Evolutionary conservation across 2,797 vertebrate species (phyloP).

Genomic region (Dryobates pubescens): DNA sequence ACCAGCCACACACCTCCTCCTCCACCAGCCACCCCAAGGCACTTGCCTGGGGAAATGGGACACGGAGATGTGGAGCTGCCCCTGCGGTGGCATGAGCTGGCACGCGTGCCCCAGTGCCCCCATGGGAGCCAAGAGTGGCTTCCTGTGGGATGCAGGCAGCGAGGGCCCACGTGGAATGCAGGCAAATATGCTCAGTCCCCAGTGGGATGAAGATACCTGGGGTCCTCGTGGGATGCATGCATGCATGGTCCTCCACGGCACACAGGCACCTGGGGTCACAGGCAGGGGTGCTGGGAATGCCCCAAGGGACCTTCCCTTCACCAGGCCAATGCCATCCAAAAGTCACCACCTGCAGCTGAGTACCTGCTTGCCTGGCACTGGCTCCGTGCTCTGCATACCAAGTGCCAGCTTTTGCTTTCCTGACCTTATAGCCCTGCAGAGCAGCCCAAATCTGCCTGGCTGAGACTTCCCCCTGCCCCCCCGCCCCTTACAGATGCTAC

Average conservation of each 20-base stretch:
- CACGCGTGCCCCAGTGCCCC: accelerated
- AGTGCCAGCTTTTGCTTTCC: not conserved
- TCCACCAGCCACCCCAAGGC: not conserved
- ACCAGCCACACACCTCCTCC: not conserved
- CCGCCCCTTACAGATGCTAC: not conserved
- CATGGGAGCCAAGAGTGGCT: not conserved
- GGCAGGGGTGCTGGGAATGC: not conserved
- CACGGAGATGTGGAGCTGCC: accelerated
- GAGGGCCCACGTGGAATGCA: not conserved
- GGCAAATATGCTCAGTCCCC: too few relatives aligned
- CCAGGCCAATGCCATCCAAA: not conserved
- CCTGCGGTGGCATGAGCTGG: accelerated
- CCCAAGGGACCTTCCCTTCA: not conserved
- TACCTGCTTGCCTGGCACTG: not conserved
- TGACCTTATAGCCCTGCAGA: slow-evolving; percentile 30
- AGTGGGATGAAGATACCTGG: not conserved
- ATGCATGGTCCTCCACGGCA: too few relatives aligned
- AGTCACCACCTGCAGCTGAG: not conserved
- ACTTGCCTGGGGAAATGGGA: not conserved
- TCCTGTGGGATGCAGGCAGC: not conserved
- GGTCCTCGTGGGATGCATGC: not conserved
- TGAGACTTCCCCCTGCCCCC: not conserved
- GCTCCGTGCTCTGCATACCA: slow-evolving; percentile 14
- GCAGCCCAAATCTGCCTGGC: not conserved
- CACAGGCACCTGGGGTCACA: too few relatives aligned